A percentile compares a stretch with the other conserved stretches of the same genome.
Evolutionary conservation across 2,888 invertebrate genomes (phyloP).

Genomic region (Leptopilina syphax): DNA sequence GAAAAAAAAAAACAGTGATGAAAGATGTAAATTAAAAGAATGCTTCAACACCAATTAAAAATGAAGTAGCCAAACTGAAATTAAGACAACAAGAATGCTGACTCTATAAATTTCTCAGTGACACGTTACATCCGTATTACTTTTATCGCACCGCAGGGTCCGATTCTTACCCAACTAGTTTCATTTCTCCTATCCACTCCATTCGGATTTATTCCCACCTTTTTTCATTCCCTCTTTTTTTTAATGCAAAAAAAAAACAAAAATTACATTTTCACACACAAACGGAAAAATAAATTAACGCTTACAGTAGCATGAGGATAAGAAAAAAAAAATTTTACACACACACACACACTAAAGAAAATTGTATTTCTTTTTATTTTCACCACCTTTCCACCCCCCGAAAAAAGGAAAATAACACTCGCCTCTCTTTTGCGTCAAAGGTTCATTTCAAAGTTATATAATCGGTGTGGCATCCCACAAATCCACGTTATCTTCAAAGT

Average conservation of each 20-base stretch:
- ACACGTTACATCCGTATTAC: conserved; percentile 27
- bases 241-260: not conserved
- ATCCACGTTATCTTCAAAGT: not conserved
- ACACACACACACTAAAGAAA: no score
- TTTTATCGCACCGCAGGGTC: conserved; percentile 11
- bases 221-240: not conserved
- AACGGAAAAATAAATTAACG: not conserved
- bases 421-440: not conserved
- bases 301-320: not conserved
- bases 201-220: not conserved
- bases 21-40: no score
- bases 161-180: conserved; percentile 30
- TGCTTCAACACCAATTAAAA: no score
- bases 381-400: no score
- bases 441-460: not conserved
- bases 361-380: no score
- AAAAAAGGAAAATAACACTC: not conserved
- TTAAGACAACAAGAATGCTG: conserved; percentile 11
- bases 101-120: conserved; percentile 16
- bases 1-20: no score
- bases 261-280: conserved; percentile 6
- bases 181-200: not conserved
- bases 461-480: conserved; percentile 3
- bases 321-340: not conserved
- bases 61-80: conserved; percentile 13